Base-by-base conservation (phyloP, 2,888 invertebrate species). In the Atherix ibis region DNA sequence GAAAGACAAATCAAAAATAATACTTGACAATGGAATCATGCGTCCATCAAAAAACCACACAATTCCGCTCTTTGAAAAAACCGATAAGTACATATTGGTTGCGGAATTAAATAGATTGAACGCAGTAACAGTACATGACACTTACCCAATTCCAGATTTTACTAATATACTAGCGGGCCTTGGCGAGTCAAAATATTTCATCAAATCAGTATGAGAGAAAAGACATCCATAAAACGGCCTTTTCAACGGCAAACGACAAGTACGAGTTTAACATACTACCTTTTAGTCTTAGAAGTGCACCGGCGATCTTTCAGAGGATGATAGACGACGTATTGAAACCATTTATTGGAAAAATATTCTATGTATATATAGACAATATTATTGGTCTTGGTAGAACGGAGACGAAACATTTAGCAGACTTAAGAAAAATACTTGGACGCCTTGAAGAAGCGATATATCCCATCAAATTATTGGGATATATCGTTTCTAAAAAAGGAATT, bases 11-110 rank as follows among this genome's bases (percentile, higher is more conserved):
- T 56, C 1, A 17, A 43, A 2, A 44, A 50, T n/a, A 43, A 42
- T 57, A 29, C 27, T 53, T 10, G 31, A 47, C 3, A 46, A 49
- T 33, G 38, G 43, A 2, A 48, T 54, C 2, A 51, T 53, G 10
- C 39, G 48, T 33, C 44, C 43, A 10, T 49, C 49, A 1, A 44
- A 42, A 26, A 48, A 45, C 19, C 46, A 1, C 49, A 47, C 29
- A 48, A 48, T 6, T 47, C 42, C 15, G 48, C 46, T 0, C 32
- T 50, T 16, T 48, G 48, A 42, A 34, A 34, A 17, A 17, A 5
- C 8, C 22, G 13, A 40, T 22, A 43, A 43, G 18, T 44, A 40
- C 13, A 22, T 45, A n/a, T 34, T 45, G 33, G 43, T 42, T 2
- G 39, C 41, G 5, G 46, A 44, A 15, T 46, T 33, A 5, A 45